Evolutionary conservation across 2,888 invertebrate species (phyloP).

Genomic region (Macrophya annulata): DNA sequence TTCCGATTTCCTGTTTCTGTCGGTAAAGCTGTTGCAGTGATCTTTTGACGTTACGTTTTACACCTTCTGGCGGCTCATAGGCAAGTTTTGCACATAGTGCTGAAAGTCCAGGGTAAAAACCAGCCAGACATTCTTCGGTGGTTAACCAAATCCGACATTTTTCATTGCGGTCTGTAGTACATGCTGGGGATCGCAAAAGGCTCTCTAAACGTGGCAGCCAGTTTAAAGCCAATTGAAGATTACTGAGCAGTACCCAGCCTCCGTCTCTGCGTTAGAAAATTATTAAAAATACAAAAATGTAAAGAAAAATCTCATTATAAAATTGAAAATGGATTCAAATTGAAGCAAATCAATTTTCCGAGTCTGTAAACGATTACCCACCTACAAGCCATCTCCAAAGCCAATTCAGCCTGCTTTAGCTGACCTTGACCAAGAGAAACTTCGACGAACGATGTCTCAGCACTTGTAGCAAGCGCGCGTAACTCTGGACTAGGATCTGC

Average conservation of each 20-base stretch:
- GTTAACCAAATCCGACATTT: slow-evolving; percentile 74
- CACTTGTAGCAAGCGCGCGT: slow-evolving; percentile 83
- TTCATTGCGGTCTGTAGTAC: slow-evolving; percentile 70
- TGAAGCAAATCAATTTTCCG: neutral
- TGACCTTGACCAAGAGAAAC: slow-evolving; percentile 92
- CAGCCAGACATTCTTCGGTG: slow-evolving; percentile 73
- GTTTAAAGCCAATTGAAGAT: slow-evolving; percentile 75
- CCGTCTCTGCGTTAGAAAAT: slow-evolving; percentile 68
- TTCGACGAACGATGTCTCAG: slow-evolving; percentile 77
- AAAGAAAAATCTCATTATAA: neutral
- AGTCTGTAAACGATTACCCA: slow-evolving; percentile 70
- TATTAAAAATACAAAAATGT: neutral
- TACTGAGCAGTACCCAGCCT: slow-evolving; percentile 76
- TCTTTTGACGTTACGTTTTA: slow-evolving; percentile 75
- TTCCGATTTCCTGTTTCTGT: slow-evolving; percentile 60
- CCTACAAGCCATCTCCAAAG: slow-evolving; percentile 79
- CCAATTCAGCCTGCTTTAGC: slow-evolving; percentile 80
- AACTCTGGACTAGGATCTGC: slow-evolving; percentile 95
- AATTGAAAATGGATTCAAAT: neutral
- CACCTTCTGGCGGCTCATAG: slow-evolving; percentile 78
- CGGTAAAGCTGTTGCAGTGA: slow-evolving; percentile 74
- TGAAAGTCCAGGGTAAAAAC: slow-evolving; percentile 76
- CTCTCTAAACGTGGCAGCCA: slow-evolving; percentile 76
- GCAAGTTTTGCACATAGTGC: slow-evolving; percentile 75
- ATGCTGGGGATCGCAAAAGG: slow-evolving; percentile 72